Percentiles rank a stretch among this genome's conserved stretches.
These are phyloP conservation scores for Puntigrus tetrazona DNA, from an alignment of 2,113 vertebrate species.

Conservation along the genomic window DNA sequence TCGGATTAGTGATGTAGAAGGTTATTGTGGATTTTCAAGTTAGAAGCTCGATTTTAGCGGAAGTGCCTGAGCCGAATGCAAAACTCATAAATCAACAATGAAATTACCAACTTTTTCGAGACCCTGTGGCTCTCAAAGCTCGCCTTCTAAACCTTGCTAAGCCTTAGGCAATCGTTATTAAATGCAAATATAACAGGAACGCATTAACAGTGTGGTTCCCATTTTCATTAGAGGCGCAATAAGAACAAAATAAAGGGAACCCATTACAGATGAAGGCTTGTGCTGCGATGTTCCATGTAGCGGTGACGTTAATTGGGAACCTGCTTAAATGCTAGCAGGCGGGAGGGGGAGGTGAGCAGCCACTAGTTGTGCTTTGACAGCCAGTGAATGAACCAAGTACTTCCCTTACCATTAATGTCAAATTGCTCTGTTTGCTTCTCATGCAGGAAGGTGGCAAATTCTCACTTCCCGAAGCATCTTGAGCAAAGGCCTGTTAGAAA, in stretches of 20 bases:
- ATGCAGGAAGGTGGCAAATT: slow-evolving; percentile 54
- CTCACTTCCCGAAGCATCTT: slow-evolving; percentile 57
- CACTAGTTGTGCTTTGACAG: slow-evolving; percentile 42
- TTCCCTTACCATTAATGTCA: slow-evolving; percentile 38
- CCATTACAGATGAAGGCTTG: slow-evolving; percentile 52
- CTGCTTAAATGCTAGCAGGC: slow-evolving; percentile 4
- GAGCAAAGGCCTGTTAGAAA: slow-evolving; percentile 46
- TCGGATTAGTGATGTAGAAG: slow-evolving; percentile 27
- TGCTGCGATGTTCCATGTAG: neutral
- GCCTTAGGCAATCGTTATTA: slow-evolving; percentile 43
- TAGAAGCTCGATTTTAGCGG: neutral
- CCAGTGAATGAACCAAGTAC: slow-evolving; percentile 45
- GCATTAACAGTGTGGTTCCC: slow-evolving; percentile 39
- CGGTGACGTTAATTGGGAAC: slow-evolving; percentile 52
- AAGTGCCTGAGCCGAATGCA: slow-evolving; percentile 10
- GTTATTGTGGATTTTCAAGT: slow-evolving; percentile 38
- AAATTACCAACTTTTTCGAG: slow-evolving; percentile 32
- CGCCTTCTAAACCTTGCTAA: slow-evolving; percentile 27
- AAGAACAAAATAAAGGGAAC: slow-evolving; percentile 49
- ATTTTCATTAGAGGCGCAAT: slow-evolving; percentile 40
- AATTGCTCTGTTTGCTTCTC: slow-evolving; percentile 56
- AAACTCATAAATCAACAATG: slow-evolving; percentile 28
- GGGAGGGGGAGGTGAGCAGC: slow-evolving; percentile 59
- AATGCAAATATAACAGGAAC: slow-evolving; percentile 27
- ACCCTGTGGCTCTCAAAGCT: slow-evolving; percentile 10